Evolutionary conservation across 2,888 invertebrate genomes (phyloP), one percentile per base, ranked within the genome.

Genomic region (Cybosia mesomella): DNA sequence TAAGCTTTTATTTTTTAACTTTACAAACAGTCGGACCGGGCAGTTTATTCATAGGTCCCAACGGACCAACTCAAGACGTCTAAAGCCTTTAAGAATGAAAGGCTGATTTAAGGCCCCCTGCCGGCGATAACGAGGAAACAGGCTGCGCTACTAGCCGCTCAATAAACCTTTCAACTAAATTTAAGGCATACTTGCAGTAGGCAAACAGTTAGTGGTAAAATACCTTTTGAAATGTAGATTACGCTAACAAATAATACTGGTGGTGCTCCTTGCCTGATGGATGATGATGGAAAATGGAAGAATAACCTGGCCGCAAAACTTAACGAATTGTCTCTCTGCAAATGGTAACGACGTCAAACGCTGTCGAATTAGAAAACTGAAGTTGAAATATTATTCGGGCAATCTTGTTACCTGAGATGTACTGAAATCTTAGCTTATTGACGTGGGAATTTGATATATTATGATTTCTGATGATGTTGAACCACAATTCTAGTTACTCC

Each of bases 101-200:
- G 87, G 87, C 89, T 93, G 93, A 93, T 93, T 93, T 91, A 92
- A 88, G 85, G 89, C 89, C 87, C 86, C 89, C 83, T 82, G 88
- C 84, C 87, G 89, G 87, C 90, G 94, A 94, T 94, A 94, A 92
- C 92, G 90, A 88, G 89, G 85, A 89, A 90, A 89, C 91, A 88
- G 88, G 87, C 89, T 85, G 83, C 83, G 87, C 89, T 86, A 89
- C 89, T 87, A 89, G 87, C 85, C 88, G 85, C 87, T 87, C 87
- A 87, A 92, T 93, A 92, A 93, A 92, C 91, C 89, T 89, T 87
- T 82, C 87, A 86, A 90, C 90, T 90, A 91, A 71, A 70, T 72
- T 76, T 81, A 79, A 22, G 54, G 32, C 22, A 24, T 32, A 39
- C 15, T 21, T 43, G 9, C 18, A 54, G n/a, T 32, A 28, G 36